Evolutionary conservation across 2,113 vertebrate genomes (phyloP), one percentile per base, ranked within the genome.

Genomic region (Siphamia tubifer): DNA sequence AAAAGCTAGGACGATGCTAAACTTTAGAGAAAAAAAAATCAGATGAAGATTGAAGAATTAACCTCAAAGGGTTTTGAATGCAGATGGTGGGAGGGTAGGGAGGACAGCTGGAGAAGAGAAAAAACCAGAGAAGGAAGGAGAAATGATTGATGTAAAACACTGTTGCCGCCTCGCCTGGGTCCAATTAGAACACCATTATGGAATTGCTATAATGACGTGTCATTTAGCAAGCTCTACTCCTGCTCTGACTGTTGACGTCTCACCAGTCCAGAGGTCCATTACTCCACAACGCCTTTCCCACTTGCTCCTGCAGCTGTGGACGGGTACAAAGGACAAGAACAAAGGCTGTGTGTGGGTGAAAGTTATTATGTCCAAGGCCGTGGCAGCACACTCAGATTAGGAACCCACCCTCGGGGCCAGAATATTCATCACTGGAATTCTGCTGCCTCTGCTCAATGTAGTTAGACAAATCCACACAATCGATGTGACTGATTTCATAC

Each of bases 121-220:
- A 66, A 17, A 19, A 13, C 57, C 9, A 34, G 35, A n/a, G 19
- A 44, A 62, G 62, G 65, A 62, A 36, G 68, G 54, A 77, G 39
- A 71, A 47, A 78, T 87, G 82, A 90, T 77, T 81, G 74, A 79
- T 43, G 47, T 75, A 42, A 81, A 87, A 77, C 17, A 38, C 56
- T 54, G 62, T 58, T 6, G 57, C 68, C 11, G 5, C 32, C 53
- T 69, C 40, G 39, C 67, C 57, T 52, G 65, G 58, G 74, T 54
- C 68, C 81, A 86, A 88, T 88, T 87, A 85, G 17, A 80, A 61
- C n/a, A 3, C 68, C 72, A 86, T 90, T 86, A 88, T 74, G 77
- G 69, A 79, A 81, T 74, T 6, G 47, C 68, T 69, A 43, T 88
- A 84, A 85, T 87, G 84, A 70, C 27, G 45, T 68, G 75, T 77